Conservation (phyloP, 2,113 vertebrate species). For the Azemiops feae region DNA sequence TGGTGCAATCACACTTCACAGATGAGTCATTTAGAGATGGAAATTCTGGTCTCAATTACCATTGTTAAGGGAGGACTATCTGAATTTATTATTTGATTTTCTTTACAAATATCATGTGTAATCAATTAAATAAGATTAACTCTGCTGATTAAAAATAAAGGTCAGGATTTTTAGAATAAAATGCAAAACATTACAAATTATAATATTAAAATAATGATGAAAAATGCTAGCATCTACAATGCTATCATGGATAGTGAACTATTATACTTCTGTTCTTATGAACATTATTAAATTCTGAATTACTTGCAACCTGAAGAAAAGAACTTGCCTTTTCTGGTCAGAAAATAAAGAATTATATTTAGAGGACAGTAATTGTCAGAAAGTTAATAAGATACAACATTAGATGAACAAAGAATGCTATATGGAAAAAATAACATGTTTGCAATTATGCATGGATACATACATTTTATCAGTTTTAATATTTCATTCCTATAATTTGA, state of each 20-base stretch:
- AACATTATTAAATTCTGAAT: conserved; percentile 1
- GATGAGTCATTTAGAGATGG: not conserved
- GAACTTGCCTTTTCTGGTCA: conserved; percentile 11
- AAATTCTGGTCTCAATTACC: not conserved
- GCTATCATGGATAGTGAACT: conserved; percentile 5
- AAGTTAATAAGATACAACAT: conserved; percentile 43
- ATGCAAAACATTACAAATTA: not conserved
- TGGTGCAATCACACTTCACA: not conserved
- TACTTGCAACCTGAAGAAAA: conserved; percentile 36
- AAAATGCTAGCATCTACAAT: conserved; percentile 6
- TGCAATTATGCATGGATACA: not conserved
- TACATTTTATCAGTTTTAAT: conserved; percentile 33
- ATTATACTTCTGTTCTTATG: not conserved
- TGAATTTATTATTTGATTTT: not conserved
- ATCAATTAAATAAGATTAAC: not conserved
- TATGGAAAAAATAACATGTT: conserved; percentile 1
- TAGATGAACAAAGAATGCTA: conserved; percentile 37
- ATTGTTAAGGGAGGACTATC: not conserved
- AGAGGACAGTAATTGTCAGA: conserved; percentile 8
- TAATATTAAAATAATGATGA: not conserved
- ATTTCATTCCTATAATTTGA: not conserved
- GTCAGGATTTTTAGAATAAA: conserved; percentile 10
- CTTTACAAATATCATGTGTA: not conserved
- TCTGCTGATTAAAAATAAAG: conserved; percentile 13
- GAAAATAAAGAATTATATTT: conserved; percentile 39